Percentiles rank a stretch among this genome's conserved stretches.
Evolutionary conservation across 2,888 invertebrate species (phyloP).

Genomic region (Oscheius sp.): DNA sequence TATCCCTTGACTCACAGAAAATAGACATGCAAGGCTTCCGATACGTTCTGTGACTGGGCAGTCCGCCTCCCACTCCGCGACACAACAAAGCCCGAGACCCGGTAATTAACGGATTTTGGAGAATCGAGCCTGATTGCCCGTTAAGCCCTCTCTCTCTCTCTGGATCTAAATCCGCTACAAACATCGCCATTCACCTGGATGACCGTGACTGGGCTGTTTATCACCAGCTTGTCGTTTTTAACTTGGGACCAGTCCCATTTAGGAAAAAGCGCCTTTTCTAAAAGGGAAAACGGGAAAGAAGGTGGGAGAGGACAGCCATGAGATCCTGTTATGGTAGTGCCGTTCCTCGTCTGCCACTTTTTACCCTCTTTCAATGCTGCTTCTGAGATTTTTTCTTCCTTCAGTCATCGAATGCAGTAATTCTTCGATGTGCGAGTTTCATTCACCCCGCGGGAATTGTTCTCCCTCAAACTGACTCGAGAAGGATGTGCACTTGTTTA

Average conservation of each 20-base stretch:
- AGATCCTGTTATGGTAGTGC: neutral
- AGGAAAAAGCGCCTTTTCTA: neutral
- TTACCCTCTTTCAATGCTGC: neutral
- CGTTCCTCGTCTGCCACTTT: neutral
- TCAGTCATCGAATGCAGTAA: slow-evolving; percentile 3
- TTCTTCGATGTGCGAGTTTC: slow-evolving; percentile 21
- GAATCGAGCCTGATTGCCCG: slow-evolving; percentile 31
- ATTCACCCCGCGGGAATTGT: neutral
- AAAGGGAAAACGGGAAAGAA: neutral
- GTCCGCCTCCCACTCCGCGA: too few relatives aligned
- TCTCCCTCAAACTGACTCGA: too few relatives aligned
- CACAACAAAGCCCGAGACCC: neutral
- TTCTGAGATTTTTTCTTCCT: too few relatives aligned
- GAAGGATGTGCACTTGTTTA: neutral
- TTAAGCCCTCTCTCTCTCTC: neutral
- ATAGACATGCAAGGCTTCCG: slow-evolving; percentile 6
- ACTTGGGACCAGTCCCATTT: neutral
- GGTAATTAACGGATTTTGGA: slow-evolving; percentile 31
- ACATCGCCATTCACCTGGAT: neutral
- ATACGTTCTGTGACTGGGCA: neutral
- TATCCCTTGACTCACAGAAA: neutral
- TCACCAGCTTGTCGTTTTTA: neutral
- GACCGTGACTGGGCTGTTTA: neutral
- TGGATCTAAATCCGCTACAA: neutral
- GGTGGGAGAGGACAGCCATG: neutral